phyloP scores from a whole-genome alignment of 2,888 invertebrate genomes.

The Clistopyga incitator region DNA sequence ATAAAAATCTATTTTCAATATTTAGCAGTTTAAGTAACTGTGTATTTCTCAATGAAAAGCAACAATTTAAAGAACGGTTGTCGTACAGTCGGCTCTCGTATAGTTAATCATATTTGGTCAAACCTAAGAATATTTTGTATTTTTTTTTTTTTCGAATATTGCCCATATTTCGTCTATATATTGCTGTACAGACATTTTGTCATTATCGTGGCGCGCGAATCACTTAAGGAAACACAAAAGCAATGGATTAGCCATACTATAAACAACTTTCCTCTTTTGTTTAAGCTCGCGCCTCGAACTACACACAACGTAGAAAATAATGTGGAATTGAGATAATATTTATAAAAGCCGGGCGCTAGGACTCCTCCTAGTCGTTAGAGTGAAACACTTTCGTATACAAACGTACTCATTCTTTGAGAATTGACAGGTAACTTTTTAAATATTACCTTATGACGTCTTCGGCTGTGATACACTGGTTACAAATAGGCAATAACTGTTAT shows the following conservation, averaged over 20 bases:
- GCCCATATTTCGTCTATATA: not conserved
- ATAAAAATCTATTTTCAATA: not conserved
- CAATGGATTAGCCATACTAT: not conserved
- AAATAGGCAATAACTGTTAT: too few relatives aligned
- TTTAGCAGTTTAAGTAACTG: too few relatives aligned
- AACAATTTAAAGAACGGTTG: too few relatives aligned
- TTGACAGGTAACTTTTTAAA: not conserved
- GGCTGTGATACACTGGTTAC: not conserved
- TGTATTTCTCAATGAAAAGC: too few relatives aligned
- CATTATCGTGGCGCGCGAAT: not conserved
- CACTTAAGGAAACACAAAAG: slow-evolving; percentile 7
- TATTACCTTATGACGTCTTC: not conserved
- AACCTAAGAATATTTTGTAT: too few relatives aligned
- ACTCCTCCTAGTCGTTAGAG: not conserved
- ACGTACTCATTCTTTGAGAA: not conserved
- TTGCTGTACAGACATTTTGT: slow-evolving; percentile 57
- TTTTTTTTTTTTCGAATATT: too few relatives aligned
- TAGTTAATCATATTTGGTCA: too few relatives aligned
- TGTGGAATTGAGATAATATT: slow-evolving; percentile 15
- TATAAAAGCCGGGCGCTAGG: not conserved
- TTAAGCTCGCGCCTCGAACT: not conserved
- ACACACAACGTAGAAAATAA: slow-evolving; percentile 49
- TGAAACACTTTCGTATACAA: not conserved
- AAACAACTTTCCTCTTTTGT: not conserved
- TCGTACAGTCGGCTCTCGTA: too few relatives aligned